These are phyloP conservation scores for Drosophila tani DNA, from an alignment of 1,140 invertebrate genomes.

Conservation along the genomic window DNA sequence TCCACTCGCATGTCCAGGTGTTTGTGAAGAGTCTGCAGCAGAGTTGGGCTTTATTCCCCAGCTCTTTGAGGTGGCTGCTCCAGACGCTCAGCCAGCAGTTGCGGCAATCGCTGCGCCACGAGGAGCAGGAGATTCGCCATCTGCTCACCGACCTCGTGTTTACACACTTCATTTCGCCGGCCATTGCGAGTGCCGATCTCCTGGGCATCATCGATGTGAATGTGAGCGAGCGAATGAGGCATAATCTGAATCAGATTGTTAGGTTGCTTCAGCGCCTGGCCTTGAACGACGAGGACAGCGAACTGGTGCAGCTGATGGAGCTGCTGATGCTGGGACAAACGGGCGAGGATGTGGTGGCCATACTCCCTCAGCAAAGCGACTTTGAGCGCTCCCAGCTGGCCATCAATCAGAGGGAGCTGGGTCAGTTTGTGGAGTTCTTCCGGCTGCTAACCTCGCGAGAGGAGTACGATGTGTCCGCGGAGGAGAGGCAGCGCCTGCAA, in stretches of 20 bases:
- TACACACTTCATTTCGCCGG: conserved; percentile 97
- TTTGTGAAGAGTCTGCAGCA: conserved; percentile 94
- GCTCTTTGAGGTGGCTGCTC: conserved; percentile 91
- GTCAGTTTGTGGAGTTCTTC: conserved; percentile 87
- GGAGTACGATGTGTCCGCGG: conserved; percentile 68
- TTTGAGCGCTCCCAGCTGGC: conserved; percentile 88
- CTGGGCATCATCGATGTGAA: conserved; percentile 97
- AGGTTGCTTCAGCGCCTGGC: conserved; percentile 97
- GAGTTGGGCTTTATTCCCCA: conserved; percentile 96
- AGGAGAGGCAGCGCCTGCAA: conserved; percentile 71
- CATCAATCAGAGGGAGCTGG: conserved; percentile 89
- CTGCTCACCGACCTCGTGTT: conserved; percentile 97
- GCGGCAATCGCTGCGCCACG: conserved; percentile 87
- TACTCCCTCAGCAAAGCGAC: conserved; percentile 86
- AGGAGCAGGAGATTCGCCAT: conserved; percentile 90
- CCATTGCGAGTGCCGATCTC: conserved; percentile 97
- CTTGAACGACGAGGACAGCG: conserved; percentile 93
- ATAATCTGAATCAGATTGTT: conserved; percentile 96
- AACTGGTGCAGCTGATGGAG: conserved; percentile 91
- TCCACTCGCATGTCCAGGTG: conserved; percentile 91
- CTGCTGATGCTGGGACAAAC: conserved; percentile 87
- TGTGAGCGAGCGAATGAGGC: conserved; percentile 95
- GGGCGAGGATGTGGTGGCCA: conserved; percentile 87
- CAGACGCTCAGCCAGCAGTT: conserved; percentile 91
- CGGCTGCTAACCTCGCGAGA: conserved; percentile 58